Evolutionary conservation across 2,113 vertebrate species (phyloP), one percentile per base, ranked within the genome.

Genomic region (Heteronetta atricapilla): DNA sequence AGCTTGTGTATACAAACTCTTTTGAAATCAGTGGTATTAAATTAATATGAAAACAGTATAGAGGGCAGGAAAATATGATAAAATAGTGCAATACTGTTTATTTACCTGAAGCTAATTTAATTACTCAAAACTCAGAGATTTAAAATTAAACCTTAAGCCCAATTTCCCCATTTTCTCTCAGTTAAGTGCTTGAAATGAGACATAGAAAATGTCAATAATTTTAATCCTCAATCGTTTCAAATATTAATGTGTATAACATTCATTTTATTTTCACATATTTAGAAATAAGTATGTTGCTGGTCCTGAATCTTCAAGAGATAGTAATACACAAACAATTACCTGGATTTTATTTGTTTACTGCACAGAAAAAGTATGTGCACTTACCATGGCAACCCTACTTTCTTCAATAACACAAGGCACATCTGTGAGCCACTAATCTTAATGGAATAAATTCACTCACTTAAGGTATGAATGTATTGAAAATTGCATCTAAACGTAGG

Each of bases 311-410:
- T 79, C 33, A 83, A 81, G 79, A 82, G 93, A 60, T 10, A 83
- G 23, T 38, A 79, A 87, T 84, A 56, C 1, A 42, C 44, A 73
- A 91, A 52, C 79, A 68, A 38, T 84, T 36, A 72, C 68, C 77
- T 94, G 64, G 36, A 72, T 83, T 86, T 79, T 82, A n/a, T 56
- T 52, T 94, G 50, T 81, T 90, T 93, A 82, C 28, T 19, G 29
- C 86, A 86, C 69, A 88, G 70, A 77, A 88, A 62, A 88, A 46
- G 53, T 72, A n/a, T 90, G 87, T 90, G 90, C 42, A 21, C 59
- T 93, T 90, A 38, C 94, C 94, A 93, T 93, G 87, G 79, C 79
- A 93, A 90, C 83, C 69, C 68, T 72, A 76, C 69, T 95, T 93
- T 81, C 75, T 88, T 90, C 53, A 63, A 10, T 88, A 88, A 81